Conservation (phyloP, 2,888 invertebrate species). For the Tetropium fuscum region DNA sequence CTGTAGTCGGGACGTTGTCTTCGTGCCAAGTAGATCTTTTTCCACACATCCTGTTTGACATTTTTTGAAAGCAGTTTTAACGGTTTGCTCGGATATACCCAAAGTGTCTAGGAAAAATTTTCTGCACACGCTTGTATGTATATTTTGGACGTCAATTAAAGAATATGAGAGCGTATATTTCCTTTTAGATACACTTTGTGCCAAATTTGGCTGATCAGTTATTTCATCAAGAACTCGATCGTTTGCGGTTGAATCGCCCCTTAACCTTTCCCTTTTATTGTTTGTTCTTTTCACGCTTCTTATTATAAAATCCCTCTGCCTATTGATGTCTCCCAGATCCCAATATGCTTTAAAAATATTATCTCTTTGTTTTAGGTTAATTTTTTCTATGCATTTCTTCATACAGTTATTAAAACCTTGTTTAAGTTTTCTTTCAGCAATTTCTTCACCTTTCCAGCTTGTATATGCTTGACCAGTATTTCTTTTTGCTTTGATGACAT, state of each 20-base stretch:
- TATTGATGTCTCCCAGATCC: neutral
- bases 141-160: no score
- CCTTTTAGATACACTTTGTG: neutral
- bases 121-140: no score
- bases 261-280: neutral
- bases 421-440: neutral
- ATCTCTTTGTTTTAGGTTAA: neutral
- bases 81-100: no score
- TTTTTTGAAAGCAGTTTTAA: no score
- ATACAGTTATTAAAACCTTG: neutral
- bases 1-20: no score
- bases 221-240: neutral
- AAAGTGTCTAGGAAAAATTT: no score
- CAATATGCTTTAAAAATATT: neutral
- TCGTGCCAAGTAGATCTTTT: no score
- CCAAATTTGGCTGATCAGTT: neutral
- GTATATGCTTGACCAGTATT: neutral
- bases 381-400: neutral
- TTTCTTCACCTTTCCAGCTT: neutral
- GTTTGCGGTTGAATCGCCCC: neutral
- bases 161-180: no score
- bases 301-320: neutral
- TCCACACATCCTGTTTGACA: no score
- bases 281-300: conserved; percentile 1
- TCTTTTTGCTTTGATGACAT: neutral